Base-by-base conservation (phyloP, 2,113 vertebrate genomes). In the Cygnus buccinator region DNA sequence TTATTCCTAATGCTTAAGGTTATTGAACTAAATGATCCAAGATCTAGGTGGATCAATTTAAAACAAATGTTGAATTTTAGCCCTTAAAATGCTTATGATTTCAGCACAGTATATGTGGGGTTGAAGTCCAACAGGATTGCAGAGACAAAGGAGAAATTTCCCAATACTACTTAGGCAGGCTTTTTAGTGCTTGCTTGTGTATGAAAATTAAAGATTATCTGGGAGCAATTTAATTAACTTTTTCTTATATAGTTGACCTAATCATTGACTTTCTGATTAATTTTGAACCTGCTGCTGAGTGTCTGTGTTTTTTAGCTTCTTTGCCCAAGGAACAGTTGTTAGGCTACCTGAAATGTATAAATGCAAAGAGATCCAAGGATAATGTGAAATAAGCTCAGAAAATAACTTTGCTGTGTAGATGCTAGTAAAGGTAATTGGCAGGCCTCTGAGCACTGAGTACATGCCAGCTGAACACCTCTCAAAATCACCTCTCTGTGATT, bases 361-460 rank as follows among this genome's bases (percentile, higher is more conserved):
- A 41, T 17, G 33, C 43, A 28, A 25, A 33, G 13, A 91, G 29
- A 22, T 26, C 5, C 22, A 2, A 0, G 0, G 65, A 6, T 17
- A 33, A 41, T 13, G 22, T 37, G 18, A 4, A 33, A 19, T 41
- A 28, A 6, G 26, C 23, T 67, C 59, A 77, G 76, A 44, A 81
- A 73, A 63, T 13, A 6, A 10, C 54, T 68, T 58, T 62, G 8
- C 76, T 72, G 13, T 17, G 33, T 52, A 26, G 52, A 35, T 35
- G 4, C 17, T 17, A 46, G 23, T 4, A 19, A 28, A 0, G 1
- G 59, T 5, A 43, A 10, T 4, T 31, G 23, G 26, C 28, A 67
- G 75, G 61, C 23, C 48, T 20, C 48, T 50, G 48, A 50, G 22
- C 22, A 29, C 0, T 5, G 26, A 46, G 8, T 18, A 48, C 46